Conservation (phyloP, 1,140 invertebrate genomes). For the Magallana angulata region DNA sequence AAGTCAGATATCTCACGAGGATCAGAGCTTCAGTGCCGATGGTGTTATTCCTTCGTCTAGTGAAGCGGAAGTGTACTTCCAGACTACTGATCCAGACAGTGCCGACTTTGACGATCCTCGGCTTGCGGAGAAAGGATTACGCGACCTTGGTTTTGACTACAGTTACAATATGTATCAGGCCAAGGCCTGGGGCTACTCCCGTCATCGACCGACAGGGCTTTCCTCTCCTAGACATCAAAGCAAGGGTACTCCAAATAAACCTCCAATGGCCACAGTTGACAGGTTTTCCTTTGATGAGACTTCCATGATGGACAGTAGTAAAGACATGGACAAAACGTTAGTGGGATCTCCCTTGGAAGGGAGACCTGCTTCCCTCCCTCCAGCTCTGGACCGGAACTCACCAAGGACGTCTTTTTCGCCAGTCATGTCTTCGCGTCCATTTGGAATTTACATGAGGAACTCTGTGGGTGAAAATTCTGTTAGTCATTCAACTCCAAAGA, state of each 20-base stretch:
- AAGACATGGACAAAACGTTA: conserved; percentile 53
- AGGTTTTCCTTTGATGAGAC: conserved; percentile 40
- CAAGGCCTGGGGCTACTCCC: conserved; percentile 56
- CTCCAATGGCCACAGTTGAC: background rate
- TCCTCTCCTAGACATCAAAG: conserved; percentile 17
- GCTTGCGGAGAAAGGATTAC: conserved; percentile 58
- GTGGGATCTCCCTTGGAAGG: conserved; percentile 39
- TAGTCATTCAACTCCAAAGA: conserved; percentile 27
- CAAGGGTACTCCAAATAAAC: background rate
- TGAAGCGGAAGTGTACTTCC: conserved; percentile 60
- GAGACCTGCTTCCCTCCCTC: conserved; percentile 49
- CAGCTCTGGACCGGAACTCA: conserved; percentile 1
- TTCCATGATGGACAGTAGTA: background rate
- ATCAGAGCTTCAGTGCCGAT: conserved; percentile 64
- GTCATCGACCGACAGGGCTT: conserved; percentile 40
- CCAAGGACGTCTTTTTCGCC: background rate
- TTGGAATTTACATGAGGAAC: background rate
- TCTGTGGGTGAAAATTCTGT: background rate
- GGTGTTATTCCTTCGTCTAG: conserved; percentile 58
- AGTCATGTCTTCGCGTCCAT: background rate
- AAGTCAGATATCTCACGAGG: conserved; percentile 41
- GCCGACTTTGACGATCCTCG: conserved; percentile 62
- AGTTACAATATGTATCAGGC: conserved; percentile 60
- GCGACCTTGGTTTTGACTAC: conserved; percentile 61
- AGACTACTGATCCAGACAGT: conserved; percentile 44